A percentile compares a stretch with the other conserved stretches of the same genome.
Conservation (phyloP, 2,113 vertebrate genomes). For the Albula glossodonta region DNA sequence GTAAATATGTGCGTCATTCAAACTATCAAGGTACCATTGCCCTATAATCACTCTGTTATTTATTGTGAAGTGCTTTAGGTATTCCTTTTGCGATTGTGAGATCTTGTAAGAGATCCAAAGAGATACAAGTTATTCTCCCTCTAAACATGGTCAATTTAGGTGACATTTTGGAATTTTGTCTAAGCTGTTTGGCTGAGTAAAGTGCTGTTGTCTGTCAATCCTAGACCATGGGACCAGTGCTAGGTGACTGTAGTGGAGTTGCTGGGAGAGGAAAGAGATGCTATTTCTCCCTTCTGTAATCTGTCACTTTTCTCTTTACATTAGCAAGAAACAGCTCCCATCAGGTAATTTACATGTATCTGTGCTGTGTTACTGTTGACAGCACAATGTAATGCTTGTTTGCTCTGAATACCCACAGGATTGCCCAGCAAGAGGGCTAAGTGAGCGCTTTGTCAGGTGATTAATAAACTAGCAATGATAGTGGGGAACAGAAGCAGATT, state of each 20-base stretch:
- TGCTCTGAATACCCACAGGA: not conserved
- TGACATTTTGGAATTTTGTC: not conserved
- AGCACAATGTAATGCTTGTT: conserved; percentile 1
- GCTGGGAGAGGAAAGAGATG: not conserved
- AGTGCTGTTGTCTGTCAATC: not conserved
- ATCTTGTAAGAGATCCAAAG: no score
- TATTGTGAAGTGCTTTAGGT: not conserved
- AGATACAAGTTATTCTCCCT: not conserved
- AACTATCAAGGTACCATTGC: no score
- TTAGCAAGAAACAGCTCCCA: not conserved
- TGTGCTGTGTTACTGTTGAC: not conserved
- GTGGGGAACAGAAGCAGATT: not conserved
- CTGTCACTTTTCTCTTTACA: not conserved
- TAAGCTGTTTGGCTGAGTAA: not conserved
- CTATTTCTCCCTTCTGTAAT: not conserved
- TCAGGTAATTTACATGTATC: not conserved
- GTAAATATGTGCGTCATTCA: no score
- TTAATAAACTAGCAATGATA: conserved; percentile 9
- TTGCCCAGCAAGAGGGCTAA: not conserved
- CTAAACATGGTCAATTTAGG: not conserved
- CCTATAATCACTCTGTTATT: no score
- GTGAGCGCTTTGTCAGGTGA: conserved; percentile 3
- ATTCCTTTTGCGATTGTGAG: no score
- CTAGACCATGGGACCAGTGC: not conserved
- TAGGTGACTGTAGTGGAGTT: not conserved